phyloP scores from a whole-genome alignment of 1,140 invertebrate species.

The Pseudomyrmex sp. region DNA sequence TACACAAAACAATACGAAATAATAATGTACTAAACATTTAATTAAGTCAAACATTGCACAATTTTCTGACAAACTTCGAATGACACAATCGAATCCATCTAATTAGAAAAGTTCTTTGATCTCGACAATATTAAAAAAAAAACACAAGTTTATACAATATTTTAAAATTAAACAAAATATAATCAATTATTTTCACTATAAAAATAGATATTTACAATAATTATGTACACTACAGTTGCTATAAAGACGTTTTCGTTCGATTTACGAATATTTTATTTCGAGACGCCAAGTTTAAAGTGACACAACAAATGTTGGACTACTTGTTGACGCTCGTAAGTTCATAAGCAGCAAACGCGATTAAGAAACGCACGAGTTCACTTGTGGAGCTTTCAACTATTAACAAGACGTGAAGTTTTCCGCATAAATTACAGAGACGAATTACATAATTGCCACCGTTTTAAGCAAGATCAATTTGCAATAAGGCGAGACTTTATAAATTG shows the following conservation, averaged over 20 bases:
- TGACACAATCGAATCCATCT: no score
- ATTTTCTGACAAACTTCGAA: no score
- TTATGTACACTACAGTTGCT: background rate
- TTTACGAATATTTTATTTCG: conserved; percentile 21
- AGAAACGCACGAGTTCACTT: conserved; percentile 28
- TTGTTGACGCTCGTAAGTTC: conserved; percentile 18
- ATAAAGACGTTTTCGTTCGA: conserved; percentile 2
- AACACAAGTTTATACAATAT: no score
- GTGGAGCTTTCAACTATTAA: conserved; percentile 33
- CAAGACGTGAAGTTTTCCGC: conserved; percentile 16
- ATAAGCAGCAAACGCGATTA: conserved; percentile 33
- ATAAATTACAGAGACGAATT: conserved; percentile 49
- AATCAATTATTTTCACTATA: background rate
- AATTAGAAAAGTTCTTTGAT: background rate
- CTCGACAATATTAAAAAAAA: background rate
- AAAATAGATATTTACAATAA: conserved; percentile 9
- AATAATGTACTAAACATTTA: conserved; percentile 4
- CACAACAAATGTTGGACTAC: conserved; percentile 5
- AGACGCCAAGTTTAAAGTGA: conserved; percentile 8
- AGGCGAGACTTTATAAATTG: background rate
- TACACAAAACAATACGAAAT: background rate
- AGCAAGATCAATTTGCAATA: background rate
- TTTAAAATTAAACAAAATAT: no score
- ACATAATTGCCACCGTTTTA: conserved; percentile 28
- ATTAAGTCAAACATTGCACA: background rate